Percentiles rank a stretch among this genome's conserved stretches.
phyloP scores from a whole-genome alignment of 2,888 invertebrate genomes.

The Cephus sareptanus region DNA sequence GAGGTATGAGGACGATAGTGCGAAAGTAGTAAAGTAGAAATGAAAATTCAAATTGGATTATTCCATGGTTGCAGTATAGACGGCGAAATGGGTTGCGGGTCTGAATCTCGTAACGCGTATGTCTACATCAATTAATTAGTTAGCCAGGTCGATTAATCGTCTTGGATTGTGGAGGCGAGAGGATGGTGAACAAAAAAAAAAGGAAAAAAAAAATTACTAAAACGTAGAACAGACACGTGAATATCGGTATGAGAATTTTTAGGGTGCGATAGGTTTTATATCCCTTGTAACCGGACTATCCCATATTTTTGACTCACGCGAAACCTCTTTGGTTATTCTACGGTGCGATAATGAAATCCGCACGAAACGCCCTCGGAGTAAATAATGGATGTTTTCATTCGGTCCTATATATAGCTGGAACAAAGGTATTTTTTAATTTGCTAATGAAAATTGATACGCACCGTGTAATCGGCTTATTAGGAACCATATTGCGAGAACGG shows the following conservation, averaged over 20 bases:
- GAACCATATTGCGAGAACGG: not conserved
- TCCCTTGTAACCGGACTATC: not conserved
- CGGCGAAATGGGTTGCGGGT: not conserved
- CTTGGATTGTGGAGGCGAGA: not conserved
- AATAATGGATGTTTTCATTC: constrained; percentile 7
- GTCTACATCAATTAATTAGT: not conserved
- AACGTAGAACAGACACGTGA: not conserved
- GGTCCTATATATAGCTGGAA: not conserved
- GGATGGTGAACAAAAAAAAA: not conserved
- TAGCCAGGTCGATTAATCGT: not conserved
- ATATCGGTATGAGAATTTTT: not conserved
- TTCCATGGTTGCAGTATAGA: not conserved
- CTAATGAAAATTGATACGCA: constrained; percentile 17
- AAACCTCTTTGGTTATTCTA: constrained; percentile 9
- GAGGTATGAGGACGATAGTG: not conserved
- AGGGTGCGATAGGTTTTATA: not conserved
- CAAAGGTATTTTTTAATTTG: constrained; percentile 14
- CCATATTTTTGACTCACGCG: not conserved
- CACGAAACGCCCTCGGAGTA: constrained; percentile 1
- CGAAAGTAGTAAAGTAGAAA: not conserved
- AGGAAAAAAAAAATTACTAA: not conserved
- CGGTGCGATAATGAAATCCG: constrained; percentile 9
- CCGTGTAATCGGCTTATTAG: constrained; percentile 7
- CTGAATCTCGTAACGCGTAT: not conserved
- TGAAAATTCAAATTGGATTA: not conserved